Conservation (phyloP, 2,113 vertebrate genomes). For the Baryphthengus martii region DNA sequence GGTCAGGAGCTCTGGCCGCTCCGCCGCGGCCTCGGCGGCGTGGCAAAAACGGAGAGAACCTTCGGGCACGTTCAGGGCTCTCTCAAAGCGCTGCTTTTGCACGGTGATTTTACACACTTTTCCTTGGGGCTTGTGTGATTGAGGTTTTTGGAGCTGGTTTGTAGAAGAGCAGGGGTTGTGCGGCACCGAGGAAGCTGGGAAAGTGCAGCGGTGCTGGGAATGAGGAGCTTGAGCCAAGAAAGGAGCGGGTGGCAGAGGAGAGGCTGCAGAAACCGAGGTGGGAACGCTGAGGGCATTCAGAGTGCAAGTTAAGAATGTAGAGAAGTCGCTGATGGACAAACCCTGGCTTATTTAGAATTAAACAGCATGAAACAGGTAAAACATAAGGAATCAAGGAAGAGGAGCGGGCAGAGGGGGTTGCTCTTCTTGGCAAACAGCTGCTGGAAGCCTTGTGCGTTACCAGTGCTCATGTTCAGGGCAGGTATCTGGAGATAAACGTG, state of each 20-base stretch:
- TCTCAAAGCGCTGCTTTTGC: not conserved
- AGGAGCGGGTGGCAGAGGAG: not conserved
- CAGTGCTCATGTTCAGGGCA: not conserved
- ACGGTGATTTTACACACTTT: accelerated
- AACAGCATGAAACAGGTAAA: not conserved
- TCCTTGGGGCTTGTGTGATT: not conserved
- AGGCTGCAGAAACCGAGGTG: not conserved
- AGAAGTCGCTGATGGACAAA: not conserved
- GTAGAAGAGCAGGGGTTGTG: not conserved
- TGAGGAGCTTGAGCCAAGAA: not conserved
- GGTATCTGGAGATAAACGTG: constrained; percentile 24
- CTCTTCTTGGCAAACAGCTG: not conserved
- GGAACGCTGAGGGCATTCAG: not conserved
- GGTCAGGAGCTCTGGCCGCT: accelerated
- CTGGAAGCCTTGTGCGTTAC: not conserved
- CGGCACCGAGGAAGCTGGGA: not conserved
- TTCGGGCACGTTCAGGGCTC: accelerated
- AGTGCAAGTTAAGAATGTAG: not conserved
- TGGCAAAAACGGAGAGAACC: not conserved
- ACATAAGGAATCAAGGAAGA: not conserved
- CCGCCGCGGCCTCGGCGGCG: accelerated
- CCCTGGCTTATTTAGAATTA: not conserved
- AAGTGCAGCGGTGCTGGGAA: not conserved
- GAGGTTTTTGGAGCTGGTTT: not conserved
- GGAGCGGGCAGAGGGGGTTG: not conserved